phyloP scores from a whole-genome alignment of 2,113 vertebrate genomes.

The Pavo muticus region DNA sequence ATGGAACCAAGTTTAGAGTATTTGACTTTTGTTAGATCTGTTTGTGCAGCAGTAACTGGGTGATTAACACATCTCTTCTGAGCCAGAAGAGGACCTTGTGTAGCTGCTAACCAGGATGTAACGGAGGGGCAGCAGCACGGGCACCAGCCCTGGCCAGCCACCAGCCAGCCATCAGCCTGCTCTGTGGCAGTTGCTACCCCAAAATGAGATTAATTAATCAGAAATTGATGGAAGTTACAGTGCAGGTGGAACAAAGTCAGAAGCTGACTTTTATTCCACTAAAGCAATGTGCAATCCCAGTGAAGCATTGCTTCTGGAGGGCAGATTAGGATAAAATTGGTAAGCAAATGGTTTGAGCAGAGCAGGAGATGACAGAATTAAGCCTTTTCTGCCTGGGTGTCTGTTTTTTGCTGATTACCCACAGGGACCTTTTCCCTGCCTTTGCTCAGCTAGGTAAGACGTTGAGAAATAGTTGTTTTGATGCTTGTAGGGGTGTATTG shows the following conservation, averaged over 20 bases:
- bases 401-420: background rate
- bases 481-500: background rate
- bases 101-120: background rate
- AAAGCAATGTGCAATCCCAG: background rate
- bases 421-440: background rate
- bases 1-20: background rate
- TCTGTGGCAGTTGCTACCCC: background rate
- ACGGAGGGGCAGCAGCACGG: background rate
- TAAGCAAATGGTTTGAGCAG: background rate
- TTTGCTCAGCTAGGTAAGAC: background rate
- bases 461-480: background rate
- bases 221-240: background rate
- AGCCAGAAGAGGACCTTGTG: fast-evolving
- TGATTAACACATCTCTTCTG: background rate
- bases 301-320: background rate
- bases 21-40: background rate
- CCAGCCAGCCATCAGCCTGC: background rate
- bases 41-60: background rate
- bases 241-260: background rate
- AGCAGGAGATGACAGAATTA: background rate
- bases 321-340: background rate
- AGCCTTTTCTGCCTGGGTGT: background rate
- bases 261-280: background rate
- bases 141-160: background rate
- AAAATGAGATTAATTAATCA: background rate